Percentiles rank a stretch among this genome's conserved stretches.
phyloP scores from a whole-genome alignment of 53 echinoderm and acorn worm species.

The Stichopus horrens region DNA sequence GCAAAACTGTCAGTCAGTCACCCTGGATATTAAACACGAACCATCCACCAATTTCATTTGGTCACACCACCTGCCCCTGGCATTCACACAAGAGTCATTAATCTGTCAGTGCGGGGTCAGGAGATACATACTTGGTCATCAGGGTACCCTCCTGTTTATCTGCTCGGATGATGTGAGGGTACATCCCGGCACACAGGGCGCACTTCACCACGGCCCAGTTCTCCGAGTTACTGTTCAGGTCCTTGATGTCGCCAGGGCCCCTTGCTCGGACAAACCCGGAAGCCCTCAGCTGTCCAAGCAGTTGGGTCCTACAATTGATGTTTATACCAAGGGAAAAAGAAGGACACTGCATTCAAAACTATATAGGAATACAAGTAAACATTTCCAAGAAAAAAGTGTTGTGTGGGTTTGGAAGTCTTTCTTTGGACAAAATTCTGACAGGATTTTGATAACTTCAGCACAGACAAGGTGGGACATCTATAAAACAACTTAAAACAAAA shows the following conservation, averaged over 20 bases:
- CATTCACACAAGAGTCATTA: background rate
- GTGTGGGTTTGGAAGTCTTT: too few species aligned
- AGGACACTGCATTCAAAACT: too few species aligned
- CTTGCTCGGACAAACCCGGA: constrained; percentile 96
- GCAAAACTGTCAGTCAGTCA: too few species aligned
- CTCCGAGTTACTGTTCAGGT: constrained; percentile 98
- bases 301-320: constrained; percentile 68
- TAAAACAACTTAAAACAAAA: too few species aligned
- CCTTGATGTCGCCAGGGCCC: constrained; percentile 96
- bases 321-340: too few species aligned
- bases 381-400: too few species aligned
- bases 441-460: too few species aligned
- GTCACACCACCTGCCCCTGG: background rate
- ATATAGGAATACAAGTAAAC: too few species aligned
- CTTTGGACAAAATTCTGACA: too few species aligned
- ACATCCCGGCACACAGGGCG: constrained; percentile 92
- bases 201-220: constrained; percentile 99
- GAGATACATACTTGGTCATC: constrained; percentile 77
- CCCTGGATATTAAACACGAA: too few species aligned
- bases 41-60: too few species aligned
- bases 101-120: background rate
- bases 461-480: too few species aligned
- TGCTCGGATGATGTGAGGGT: constrained; percentile 90
- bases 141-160: constrained; percentile 75
- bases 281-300: constrained; percentile 94